Evolutionary conservation across 1,140 invertebrate species (phyloP).

Genomic region (Drosophila grimshawi): DNA sequence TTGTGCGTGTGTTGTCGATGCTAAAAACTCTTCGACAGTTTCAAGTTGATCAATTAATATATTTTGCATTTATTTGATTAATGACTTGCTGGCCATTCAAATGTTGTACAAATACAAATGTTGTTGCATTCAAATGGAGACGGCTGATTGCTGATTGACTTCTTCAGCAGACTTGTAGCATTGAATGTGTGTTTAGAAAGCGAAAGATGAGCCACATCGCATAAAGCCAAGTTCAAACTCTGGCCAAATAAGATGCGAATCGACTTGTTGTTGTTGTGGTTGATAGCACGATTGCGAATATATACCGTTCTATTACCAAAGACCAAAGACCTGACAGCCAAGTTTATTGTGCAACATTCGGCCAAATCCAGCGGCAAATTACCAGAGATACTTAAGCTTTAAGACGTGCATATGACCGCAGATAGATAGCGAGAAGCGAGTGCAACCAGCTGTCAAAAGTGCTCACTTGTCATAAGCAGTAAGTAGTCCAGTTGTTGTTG

Average conservation of each 20-base stretch:
- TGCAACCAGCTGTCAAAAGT: slow-evolving; percentile 76
- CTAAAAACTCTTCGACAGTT: neutral
- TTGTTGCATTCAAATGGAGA: slow-evolving; percentile 7
- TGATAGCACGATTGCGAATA: too few relatives aligned
- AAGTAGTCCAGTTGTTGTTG: neutral
- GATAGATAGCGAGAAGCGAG: slow-evolving; percentile 24
- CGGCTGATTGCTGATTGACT: too few relatives aligned
- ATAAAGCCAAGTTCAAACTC: slow-evolving; percentile 26
- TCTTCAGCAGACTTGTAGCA: neutral
- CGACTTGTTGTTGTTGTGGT: too few relatives aligned
- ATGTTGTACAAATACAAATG: slow-evolving; percentile 2
- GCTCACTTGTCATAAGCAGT: slow-evolving; percentile 59
- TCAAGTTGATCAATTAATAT: slow-evolving; percentile 17
- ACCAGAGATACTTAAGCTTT: slow-evolving; percentile 19
- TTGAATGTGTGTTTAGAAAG: slow-evolving; percentile 19
- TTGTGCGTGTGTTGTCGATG: neutral
- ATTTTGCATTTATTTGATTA: slow-evolving; percentile 33
- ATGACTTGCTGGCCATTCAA: slow-evolving; percentile 15
- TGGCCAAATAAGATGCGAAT: neutral
- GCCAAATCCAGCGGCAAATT: slow-evolving; percentile 35
- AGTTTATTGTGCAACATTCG: slow-evolving; percentile 45
- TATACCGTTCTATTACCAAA: slow-evolving; percentile 11
- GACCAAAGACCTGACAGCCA: slow-evolving; percentile 12
- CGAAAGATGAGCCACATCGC: slow-evolving; percentile 7
- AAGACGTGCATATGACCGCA: neutral